These are phyloP conservation scores for Tympanoctomys barrerae DNA, from an alignment of 2,797 vertebrate genomes.

Conservation along the genomic window DNA sequence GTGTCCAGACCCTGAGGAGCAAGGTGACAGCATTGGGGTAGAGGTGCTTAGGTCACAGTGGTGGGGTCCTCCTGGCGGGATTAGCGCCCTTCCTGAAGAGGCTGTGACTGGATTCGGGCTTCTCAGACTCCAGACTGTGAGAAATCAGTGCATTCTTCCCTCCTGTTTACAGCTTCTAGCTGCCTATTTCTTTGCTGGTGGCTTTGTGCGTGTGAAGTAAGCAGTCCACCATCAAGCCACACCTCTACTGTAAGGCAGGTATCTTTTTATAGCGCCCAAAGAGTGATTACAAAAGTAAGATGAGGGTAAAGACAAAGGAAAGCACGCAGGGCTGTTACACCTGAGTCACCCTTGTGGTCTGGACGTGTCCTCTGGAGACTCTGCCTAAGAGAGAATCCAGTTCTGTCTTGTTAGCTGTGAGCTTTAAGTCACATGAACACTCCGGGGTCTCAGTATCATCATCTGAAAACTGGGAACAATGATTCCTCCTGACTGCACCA, in stretches of 20 bases:
- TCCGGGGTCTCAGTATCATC: conserved; percentile 24
- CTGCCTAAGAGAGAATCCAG: not conserved
- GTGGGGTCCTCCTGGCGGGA: not conserved
- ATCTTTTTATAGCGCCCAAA: not conserved
- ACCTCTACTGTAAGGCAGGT: not conserved
- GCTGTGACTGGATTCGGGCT: not conserved
- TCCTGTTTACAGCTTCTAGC: not conserved
- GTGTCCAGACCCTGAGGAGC: not conserved
- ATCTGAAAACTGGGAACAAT: not conserved
- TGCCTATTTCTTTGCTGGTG: not conserved
- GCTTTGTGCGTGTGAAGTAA: not conserved
- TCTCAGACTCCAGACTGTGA: not conserved
- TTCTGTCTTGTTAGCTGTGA: not conserved
- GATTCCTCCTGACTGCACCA: not conserved
- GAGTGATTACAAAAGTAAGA: not conserved
- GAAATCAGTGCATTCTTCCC: not conserved
- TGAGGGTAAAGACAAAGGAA: not conserved
- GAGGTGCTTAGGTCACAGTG: not conserved
- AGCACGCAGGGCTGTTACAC: not conserved
- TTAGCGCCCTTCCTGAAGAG: not conserved
- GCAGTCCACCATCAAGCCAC: not conserved
- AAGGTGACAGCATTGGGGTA: not conserved
- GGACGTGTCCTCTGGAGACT: too few relatives aligned
- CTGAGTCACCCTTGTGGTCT: not conserved
- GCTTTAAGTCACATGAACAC: not conserved